Evolutionary conservation across 2,888 invertebrate genomes (phyloP), one percentile per base, ranked within the genome.

Genomic region (Teleogryllus oceanicus): DNA sequence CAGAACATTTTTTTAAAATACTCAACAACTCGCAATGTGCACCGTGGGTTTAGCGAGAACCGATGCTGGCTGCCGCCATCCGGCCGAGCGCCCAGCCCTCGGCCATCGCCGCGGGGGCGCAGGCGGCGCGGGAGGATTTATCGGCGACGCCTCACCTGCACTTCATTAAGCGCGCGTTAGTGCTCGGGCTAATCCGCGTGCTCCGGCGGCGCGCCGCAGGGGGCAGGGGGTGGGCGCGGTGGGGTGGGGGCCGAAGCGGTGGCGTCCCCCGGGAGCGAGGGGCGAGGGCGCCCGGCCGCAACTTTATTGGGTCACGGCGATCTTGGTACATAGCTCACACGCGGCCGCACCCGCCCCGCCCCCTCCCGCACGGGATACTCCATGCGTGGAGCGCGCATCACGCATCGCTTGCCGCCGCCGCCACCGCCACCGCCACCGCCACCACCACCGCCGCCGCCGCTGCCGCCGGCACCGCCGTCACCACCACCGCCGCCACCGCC

Each of bases 301-400:
- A 62, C 62, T 16, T 62, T 62, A 62, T 62, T 62, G 62, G 62
- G 62, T 62, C 62, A 62, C 62, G 62, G 62, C 62, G 62, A 62
- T 62, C 62, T 62, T 13, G n/a, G 16, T n/a, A n/a, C 62, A 62
- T 62, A 62, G 62, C n/a, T 62, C 62, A 62, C 62, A n/a, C 62
- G 62, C n/a, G 62, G 8, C 37, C 8, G 16, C 16, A 1, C 13
- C 62, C 16, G 62, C 62, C n/a, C 62, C 13, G 62, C 13, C 37
- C 37, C 2, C 24, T 18, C 18, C 16, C n/a, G 3, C 16, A 16
- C 16, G 62, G 16, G 62, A 62, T 62, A 62, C 16, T 13, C 62
- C 8, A 13, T 13, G 16, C 62, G 16, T n/a, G 16, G 62, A 62
- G 62, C 13, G 13, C 16, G n/a, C 62, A 37, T 37, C 37, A 62